These are phyloP conservation scores for Psophia crepitans DNA, from an alignment of 2,113 vertebrate genomes.

Conservation along the genomic window DNA sequence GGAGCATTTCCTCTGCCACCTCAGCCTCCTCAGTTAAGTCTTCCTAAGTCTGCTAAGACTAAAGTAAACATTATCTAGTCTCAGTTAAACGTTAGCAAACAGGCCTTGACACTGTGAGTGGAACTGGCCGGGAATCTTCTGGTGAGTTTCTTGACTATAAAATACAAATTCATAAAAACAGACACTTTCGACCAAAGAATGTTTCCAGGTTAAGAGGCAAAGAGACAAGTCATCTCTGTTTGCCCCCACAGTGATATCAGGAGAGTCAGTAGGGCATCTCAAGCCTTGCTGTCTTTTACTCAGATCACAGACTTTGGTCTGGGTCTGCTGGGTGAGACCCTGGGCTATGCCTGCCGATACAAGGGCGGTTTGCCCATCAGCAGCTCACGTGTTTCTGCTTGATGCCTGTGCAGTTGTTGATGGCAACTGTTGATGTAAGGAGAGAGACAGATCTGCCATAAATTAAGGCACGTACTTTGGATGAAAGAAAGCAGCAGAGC, in stretches of 20 bases:
- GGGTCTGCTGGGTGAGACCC: not conserved
- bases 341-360: not conserved
- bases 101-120: not conserved
- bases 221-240: not conserved
- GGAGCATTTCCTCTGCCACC: not conserved
- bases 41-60: not conserved
- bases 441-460: not conserved
- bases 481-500: not conserved
- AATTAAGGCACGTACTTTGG: not conserved
- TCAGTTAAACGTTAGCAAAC: not conserved
- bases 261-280: not conserved
- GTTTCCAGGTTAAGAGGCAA: not conserved
- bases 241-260: not conserved
- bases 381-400: not conserved
- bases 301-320: not conserved
- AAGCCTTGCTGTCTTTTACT: not conserved
- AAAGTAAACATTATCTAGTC: not conserved
- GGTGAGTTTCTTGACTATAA: not conserved
- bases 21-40: not conserved
- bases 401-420: not conserved
- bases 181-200: not conserved
- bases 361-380: not conserved
- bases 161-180: not conserved
- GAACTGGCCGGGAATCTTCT: not conserved
- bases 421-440: not conserved